Evolutionary conservation across 2,797 vertebrate genomes (phyloP), one percentile per base, ranked within the genome.

Genomic region (Sylvia borin): DNA sequence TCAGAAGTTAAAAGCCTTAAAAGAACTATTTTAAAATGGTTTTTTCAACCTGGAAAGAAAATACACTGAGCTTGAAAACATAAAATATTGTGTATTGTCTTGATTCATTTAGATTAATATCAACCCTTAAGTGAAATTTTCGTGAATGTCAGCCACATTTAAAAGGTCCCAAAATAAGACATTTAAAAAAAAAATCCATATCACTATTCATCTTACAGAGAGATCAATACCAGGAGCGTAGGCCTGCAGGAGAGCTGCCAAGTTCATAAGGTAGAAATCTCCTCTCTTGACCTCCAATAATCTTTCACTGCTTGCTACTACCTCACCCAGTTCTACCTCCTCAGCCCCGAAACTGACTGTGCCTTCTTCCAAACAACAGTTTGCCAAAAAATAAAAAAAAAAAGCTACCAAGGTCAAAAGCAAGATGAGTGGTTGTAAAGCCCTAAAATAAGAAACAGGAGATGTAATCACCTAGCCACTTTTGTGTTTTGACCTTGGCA

Each of bases 171-270:
- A 36, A 95, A 94, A 91, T 80, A 91, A 92, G 73, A 83, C 40
- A 31, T 90, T 93, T 3, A 0, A n/a, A 72, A 48, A 45, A 60
- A 76, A 88, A 92, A 93, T 96, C 94, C 47, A 86, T 94, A 91
- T 86, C 32, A 26, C 90, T 93, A 92, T 95, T 92, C 89, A 92
- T 94, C 88, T 94, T 95, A 45, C 64, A 87, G 40, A 13, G 3
- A 67, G 88, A 96, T 96, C 94, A 92, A 95, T 95, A 93, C 57
- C n/a, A 53, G 83, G 53, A 95, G 66, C 15, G 0, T 19, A 86
- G 84, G 22, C 91, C 74, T 85, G 43, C 86, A 81, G 91, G 93
- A 96, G 80, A 92, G 9, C 82, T 95, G 95, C 94, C 96, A 97
- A 93, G 87, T 95, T 91, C 87, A 88, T 94, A 91, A 92, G 77